These are phyloP conservation scores for Drosophila acutilabella DNA, from an alignment of 2,888 invertebrate species.

Conservation along the genomic window DNA sequence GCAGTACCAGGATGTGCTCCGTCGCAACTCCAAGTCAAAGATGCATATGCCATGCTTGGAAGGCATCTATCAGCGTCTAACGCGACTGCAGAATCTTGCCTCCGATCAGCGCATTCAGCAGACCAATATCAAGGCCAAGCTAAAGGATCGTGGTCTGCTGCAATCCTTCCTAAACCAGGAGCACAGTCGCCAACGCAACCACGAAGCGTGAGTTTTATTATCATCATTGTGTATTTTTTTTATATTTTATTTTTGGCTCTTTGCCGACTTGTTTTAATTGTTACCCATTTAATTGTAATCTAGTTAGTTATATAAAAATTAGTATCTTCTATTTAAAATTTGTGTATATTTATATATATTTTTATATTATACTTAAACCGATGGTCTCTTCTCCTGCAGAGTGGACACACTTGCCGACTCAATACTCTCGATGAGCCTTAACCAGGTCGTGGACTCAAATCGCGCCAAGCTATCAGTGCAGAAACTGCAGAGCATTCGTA, in stretches of 20 bases:
- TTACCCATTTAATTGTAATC: too few species aligned
- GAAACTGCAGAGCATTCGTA: constrained; percentile 78
- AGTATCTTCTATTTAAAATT: too few species aligned
- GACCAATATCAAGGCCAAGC: constrained; percentile 82
- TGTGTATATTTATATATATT: too few species aligned
- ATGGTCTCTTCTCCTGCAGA: constrained; percentile 48
- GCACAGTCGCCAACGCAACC: constrained; percentile 49
- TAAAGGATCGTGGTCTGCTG: constrained; percentile 79
- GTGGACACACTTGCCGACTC: constrained; percentile 84
- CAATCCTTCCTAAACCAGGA: constrained; percentile 54
- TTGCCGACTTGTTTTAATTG: too few species aligned
- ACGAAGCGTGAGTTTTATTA: constrained; percentile 58
- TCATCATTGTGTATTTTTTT: too few species aligned
- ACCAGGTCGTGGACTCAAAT: constrained; percentile 76
- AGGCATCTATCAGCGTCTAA: constrained; percentile 91
- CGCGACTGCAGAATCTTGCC: constrained; percentile 90
- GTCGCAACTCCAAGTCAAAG: constrained; percentile 82
- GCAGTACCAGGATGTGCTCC: constrained; percentile 87
- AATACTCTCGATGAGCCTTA: constrained; percentile 83
- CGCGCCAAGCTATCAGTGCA: constrained; percentile 74
- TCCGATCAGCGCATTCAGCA: constrained; percentile 87
- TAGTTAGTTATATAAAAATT: too few species aligned
- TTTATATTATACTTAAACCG: neutral
- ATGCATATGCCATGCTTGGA: constrained; percentile 88
- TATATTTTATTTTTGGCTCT: too few species aligned